These are phyloP conservation scores for Leptoclinus maculatus DNA, from an alignment of 2,797 vertebrate species.

Conservation along the genomic window DNA sequence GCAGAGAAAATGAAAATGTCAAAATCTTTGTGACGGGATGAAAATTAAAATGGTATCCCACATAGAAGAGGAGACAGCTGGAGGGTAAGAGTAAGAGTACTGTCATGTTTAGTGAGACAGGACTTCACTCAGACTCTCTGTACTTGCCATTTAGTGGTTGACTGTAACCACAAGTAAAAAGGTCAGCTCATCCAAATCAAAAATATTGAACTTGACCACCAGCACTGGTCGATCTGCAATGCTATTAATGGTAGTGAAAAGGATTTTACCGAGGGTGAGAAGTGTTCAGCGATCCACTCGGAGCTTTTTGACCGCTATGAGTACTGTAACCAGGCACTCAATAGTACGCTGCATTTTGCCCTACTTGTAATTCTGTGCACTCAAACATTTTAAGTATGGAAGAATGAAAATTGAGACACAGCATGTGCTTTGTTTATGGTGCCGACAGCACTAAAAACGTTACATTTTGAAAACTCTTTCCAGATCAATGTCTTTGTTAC, in stretches of 20 bases:
- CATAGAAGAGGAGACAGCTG: constrained; percentile 23
- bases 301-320: too few species aligned
- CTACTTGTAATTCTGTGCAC: neutral
- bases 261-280: too few species aligned
- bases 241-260: neutral
- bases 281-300: too few species aligned
- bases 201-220: neutral
- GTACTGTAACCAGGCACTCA: too few species aligned
- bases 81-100: constrained; percentile 40
- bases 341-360: too few species aligned
- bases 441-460: neutral
- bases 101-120: constrained; percentile 63
- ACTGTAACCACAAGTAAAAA: neutral
- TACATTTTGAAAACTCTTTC: neutral
- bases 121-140: constrained; percentile 39
- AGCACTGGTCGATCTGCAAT: too few species aligned
- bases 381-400: neutral
- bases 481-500: neutral
- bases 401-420: neutral
- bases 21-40: constrained; percentile 70
- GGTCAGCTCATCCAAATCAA: neutral
- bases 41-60: constrained; percentile 71
- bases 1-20: constrained; percentile 77
- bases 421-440: neutral
- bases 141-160: neutral